These are phyloP conservation scores for Sinonovacula constricta DNA, from an alignment of 1,140 invertebrate genomes.

Conservation along the genomic window DNA sequence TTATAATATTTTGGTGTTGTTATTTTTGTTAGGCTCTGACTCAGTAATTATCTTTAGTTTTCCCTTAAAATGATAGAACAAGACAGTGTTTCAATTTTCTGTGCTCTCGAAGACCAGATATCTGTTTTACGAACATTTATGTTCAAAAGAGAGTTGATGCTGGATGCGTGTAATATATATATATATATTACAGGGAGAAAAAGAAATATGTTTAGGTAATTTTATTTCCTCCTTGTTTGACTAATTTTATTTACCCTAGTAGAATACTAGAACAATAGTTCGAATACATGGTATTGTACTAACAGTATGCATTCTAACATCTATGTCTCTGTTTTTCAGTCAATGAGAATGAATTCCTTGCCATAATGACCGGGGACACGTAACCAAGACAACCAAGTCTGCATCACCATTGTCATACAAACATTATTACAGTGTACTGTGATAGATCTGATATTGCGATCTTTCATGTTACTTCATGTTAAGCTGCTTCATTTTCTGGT, in stretches of 20 bases:
- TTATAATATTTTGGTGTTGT: background rate
- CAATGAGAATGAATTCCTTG: constrained; percentile 76
- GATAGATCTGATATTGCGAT: no score
- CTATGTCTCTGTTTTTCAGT: constrained; percentile 63
- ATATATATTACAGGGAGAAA: background rate
- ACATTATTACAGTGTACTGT: no score
- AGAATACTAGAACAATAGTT: no score
- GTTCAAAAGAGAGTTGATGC: background rate
- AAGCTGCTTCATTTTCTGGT: no score
- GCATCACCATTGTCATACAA: no score
- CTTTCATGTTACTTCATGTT: no score
- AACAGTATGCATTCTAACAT: background rate
- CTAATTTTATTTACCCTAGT: background rate
- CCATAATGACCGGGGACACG: constrained; percentile 78
- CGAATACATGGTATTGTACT: no score
- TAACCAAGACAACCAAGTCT: no score
- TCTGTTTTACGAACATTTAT: background rate
- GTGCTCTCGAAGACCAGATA: no score
- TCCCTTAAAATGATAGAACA: no score
- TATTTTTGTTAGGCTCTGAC: background rate
- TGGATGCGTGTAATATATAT: background rate
- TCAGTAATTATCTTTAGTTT: background rate
- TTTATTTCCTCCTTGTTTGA: background rate
- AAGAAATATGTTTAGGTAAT: background rate
- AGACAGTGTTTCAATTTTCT: no score